phyloP scores from a whole-genome alignment of 2,888 invertebrate genomes.

The Drosophila lutescens region DNA sequence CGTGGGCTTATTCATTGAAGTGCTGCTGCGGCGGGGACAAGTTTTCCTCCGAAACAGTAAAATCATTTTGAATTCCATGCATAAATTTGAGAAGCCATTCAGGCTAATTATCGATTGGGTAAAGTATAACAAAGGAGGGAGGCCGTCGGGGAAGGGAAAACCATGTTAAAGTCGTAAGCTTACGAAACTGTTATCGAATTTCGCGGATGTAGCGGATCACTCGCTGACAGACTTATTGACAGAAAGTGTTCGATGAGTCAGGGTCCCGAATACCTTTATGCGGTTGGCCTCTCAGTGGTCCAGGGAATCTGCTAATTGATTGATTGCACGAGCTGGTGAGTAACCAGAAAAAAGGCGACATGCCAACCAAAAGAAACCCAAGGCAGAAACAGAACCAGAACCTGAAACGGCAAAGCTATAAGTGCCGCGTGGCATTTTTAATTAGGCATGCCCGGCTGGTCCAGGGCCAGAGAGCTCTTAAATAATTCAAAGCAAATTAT shows the following conservation, averaged over 20 bases:
- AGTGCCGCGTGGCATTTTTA: conserved; percentile 62
- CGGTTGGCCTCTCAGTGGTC: conserved; percentile 42
- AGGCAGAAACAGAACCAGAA: conserved; percentile 4
- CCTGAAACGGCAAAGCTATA: conserved; percentile 18
- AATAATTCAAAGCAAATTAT: conserved; percentile 77
- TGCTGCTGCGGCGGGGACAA: conserved; percentile 37
- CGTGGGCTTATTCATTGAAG: conserved; percentile 45
- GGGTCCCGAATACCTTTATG: conserved; percentile 33
- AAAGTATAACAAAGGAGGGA: conserved; percentile 58
- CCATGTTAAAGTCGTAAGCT: conserved; percentile 13
- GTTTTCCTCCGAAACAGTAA: conserved; percentile 78
- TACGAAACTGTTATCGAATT: conserved; percentile 49
- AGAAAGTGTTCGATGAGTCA: conserved; percentile 68
- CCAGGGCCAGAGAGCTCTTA: conserved; percentile 49
- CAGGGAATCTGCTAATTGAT: conserved; percentile 70
- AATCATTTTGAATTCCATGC: conserved; percentile 78
- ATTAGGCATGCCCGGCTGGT: conserved; percentile 60
- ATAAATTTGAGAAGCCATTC: conserved; percentile 69
- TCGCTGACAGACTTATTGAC: conserved; percentile 72
- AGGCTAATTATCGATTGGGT: conserved; percentile 74
- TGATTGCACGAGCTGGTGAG: conserved; percentile 66
- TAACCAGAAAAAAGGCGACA: conserved; percentile 45
- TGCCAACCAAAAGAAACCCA: not conserved
- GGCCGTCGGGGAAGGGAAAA: not conserved
- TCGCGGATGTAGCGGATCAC: conserved; percentile 54